Evolutionary conservation across 2,888 invertebrate genomes (phyloP), one percentile per base, ranked within the genome.

Genomic region (Drosophila tripunctata): DNA sequence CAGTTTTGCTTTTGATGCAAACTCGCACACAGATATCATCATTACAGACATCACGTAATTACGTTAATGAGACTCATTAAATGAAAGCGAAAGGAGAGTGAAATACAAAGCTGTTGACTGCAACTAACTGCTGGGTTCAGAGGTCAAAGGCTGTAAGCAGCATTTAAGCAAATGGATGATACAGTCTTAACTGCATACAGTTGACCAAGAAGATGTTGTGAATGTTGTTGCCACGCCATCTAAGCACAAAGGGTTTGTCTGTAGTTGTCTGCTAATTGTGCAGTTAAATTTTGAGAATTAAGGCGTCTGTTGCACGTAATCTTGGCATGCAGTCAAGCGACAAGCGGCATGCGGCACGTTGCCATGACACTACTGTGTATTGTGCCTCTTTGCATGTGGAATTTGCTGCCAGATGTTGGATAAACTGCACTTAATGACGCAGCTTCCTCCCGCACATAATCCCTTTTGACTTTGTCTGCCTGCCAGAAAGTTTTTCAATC

Each of bases 21-120:
- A 74, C 19, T 19, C 47, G 8, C 38, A 30, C 14, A 27, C 8
- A 27, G 33, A 63, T 58, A 63, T 43, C 14, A 30, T 58, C 66
- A 57, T 48, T 38, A 36, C 55, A 57, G 52, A 41, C 63, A 68
- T 65, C 47, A 56, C 56, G 78, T 75, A 79, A 82, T 82, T 79
- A 79, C 74, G 68, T 61, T 82, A 82, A 82, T 85, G 83, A 85
- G 76, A 45, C 83, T 76, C 79, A 85, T 82, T 85, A 76, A 56
- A 38, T 12, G 43, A 33, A 19, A 8, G 10, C 2, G 17, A 17
- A 31, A 12, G 4, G 31, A 12, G 31, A n/a, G 12, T 1, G 12
- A 31, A 36, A 36, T 8, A 2, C 36, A 4, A 8, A 19, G 10
- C 35, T 36, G 35, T 2, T n/a, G 17, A 36, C 35, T 30, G 45